These are phyloP conservation scores for Thamnophis sirtalis DNA, from an alignment of 2,113 vertebrate genomes.

Conservation along the genomic window DNA sequence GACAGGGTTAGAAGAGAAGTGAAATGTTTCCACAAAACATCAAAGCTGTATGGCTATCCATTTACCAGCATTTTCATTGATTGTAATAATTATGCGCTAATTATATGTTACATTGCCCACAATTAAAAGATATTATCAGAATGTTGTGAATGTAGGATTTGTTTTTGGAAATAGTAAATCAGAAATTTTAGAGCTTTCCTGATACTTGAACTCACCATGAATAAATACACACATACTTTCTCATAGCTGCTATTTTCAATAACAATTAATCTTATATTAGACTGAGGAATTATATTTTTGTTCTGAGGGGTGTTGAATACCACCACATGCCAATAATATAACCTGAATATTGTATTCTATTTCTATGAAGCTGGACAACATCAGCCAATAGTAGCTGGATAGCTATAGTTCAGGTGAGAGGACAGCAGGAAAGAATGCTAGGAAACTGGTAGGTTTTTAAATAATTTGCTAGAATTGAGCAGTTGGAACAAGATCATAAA, in stretches of 20 bases:
- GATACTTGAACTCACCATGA: neutral
- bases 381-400: neutral
- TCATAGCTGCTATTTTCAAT: neutral
- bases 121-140: neutral
- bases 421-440: neutral
- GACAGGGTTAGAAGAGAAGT: neutral
- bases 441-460: neutral
- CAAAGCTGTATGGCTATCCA: neutral
- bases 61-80: neutral
- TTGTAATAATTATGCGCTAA: neutral
- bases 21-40: neutral
- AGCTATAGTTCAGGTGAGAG: too few relatives aligned
- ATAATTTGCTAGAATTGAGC: neutral
- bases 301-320: constrained; percentile 54
- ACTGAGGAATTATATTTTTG: constrained; percentile 41
- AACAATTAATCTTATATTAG: neutral
- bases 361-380: neutral
- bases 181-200: neutral
- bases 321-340: neutral
- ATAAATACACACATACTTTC: neutral
- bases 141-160: neutral
- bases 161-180: neutral
- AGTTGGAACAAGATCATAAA: neutral
- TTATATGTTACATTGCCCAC: neutral
- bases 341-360: neutral